Evolutionary conservation across 2,888 invertebrate genomes (phyloP), one percentile per base, ranked within the genome.

Genomic region (Timandra comae): DNA sequence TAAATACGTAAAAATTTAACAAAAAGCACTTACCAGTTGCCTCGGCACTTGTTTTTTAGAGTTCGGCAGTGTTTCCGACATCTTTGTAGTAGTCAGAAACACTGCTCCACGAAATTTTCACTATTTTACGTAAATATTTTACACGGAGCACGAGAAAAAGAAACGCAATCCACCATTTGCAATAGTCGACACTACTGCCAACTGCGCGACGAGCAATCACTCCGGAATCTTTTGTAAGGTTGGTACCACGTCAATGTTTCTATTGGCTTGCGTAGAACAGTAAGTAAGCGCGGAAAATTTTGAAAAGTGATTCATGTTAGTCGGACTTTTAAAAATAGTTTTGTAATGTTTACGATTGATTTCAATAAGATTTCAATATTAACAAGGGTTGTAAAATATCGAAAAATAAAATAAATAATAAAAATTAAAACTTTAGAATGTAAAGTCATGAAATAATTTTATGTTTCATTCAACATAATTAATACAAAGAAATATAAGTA

Each of bases 21-120:
- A 78, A 76, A 75, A 74, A 81, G 73, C 74, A 88, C 89, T 88
- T 74, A 89, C 89, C 87, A 89, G 84, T 62, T 89, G 89, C 55
- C 89, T 86, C 46, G 88, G 74, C 63, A 87, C 85, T 74, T 88
- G 88, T 75, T 87, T 86, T 74, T 88, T 88, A 56, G 63, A 79
- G 66, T 74, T 82, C 65, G 87, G 86, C 80, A 87, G 85, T 79
- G 86, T 86, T 81, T 87, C 87, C 78, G 87, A 87, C 88, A 88
- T 88, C 79, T 84, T 85, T 79, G 52, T 64, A 56, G 63, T 60
- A 66, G 84, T 80, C 85, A 85, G 85, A 85, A 85, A 85, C 85
- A 85, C 85, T 72, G 84, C 84, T 70, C 75, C 69, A 65, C 71
- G 60, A 78, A 76, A 71, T 73, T 76, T 68, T 66, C 86, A 86